phyloP scores from a whole-genome alignment of 2,888 invertebrate genomes.

The Dicyrtoma fusca region DNA sequence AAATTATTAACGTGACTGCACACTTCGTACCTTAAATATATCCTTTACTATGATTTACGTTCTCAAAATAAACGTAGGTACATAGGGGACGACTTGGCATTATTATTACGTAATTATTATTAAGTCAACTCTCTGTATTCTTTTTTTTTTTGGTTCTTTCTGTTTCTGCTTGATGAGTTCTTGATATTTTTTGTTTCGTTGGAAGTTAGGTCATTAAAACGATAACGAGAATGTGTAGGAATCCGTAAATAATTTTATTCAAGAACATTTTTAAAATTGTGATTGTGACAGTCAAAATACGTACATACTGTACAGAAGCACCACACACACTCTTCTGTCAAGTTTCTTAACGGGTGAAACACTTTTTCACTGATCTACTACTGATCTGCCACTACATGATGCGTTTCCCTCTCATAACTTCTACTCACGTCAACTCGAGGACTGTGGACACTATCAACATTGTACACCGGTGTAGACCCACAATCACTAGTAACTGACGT shows the following conservation, averaged over 20 bases:
- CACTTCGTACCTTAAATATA: not conserved
- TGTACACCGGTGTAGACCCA: constrained; percentile 22
- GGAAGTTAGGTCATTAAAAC: too few species aligned
- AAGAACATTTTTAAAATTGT: too few species aligned
- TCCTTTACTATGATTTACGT: not conserved
- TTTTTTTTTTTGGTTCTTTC: too few species aligned
- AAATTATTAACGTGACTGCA: constrained; percentile 4
- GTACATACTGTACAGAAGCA: too few species aligned
- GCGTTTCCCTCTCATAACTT: not conserved
- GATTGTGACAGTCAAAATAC: not conserved
- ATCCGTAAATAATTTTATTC: too few species aligned
- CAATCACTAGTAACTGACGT: constrained; percentile 6
- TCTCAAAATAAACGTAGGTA: too few species aligned
- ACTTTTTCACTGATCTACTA: constrained; percentile 29
- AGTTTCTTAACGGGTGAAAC: constrained; percentile 18
- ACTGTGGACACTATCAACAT: constrained; percentile 20
- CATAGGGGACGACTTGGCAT: not conserved
- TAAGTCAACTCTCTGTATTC: too few species aligned
- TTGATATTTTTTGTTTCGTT: too few species aligned
- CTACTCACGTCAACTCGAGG: not conserved
- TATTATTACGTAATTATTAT: too few species aligned
- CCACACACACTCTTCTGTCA: not conserved
- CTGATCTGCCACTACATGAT: constrained; percentile 15
- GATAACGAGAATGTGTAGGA: not conserved
- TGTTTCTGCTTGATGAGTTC: too few species aligned